Base-by-base conservation (phyloP, 2,797 vertebrate genomes). In the Pangasius macronema region DNA sequence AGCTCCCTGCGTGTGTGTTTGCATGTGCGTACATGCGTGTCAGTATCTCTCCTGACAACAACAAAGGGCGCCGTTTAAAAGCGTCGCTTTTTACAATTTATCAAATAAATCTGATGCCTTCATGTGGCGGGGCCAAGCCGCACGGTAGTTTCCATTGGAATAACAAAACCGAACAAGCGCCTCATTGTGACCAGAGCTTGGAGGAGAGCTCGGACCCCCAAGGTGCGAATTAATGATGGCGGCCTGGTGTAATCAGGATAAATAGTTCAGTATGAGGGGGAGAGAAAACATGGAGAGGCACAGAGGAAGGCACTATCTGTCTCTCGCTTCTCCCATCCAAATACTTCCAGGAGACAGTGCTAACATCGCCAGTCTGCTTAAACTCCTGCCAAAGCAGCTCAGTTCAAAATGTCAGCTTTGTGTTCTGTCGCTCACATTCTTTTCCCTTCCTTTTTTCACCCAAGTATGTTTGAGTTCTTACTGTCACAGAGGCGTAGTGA, bases 191-290 rank as follows among this genome's bases (percentile, higher is more conserved):
- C 87, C 83, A 76, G 86, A 20, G 94, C 93, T 90, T 79, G 46
- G 91, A 88, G 85, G 92, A 93, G 92, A 88, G 93, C 86, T 88
- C 88, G 93, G 95, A 96, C 97, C 96, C 96, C 96, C 95, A 92
- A 94, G 89, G 96, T 96, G 96, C 93, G 94, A 96, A 95, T 96
- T 97, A 94, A 97, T 95, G 96, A 96, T 96, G 94, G 96, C 95
- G 94, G 96, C 94, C 96, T 94, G 95, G 96, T 96, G 96, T 95
- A 94, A 96, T 95, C 94, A 95, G 87, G 93, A 96, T 96, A 96
- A 96, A 96, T 95, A 96, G 94, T 93, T 94, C 94, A 95, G 94
- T 91, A 92, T 95, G 93, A 96, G 84, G 61, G 67, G 63, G 22
- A 88, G 85, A 90, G 84, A 90, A 90, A 91, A 90, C 82, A 84